Evolutionary conservation across 2,888 invertebrate genomes (phyloP), one percentile per base, ranked within the genome.

Genomic region (Tridacna gigas): DNA sequence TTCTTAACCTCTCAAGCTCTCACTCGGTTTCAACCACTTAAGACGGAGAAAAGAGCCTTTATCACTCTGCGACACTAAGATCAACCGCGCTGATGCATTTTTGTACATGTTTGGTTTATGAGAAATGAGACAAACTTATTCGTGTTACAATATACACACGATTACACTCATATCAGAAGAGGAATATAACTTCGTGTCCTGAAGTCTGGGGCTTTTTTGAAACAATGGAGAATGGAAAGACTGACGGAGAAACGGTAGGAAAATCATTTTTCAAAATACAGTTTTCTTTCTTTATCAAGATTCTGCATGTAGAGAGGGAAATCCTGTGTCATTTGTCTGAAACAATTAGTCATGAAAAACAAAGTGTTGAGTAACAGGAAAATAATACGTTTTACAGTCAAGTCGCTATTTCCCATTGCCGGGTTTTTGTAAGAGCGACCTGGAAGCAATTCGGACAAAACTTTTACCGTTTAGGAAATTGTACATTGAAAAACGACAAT

Each of bases 321-420:
- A 13, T 22, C 13, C 63, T 22, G 22, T 63, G 37, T 37, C 37
- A 37, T 37, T 69, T 51, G 71, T 51, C 71, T 51, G 4, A 26
- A 11, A 71, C 71, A 51, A 48, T 71, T 51, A 48, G 71, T 71
- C 51, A 26, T 51, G 22, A 51, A 51, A 25, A 48, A 22, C 22
- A 51, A 73, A 77, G 51, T 12, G 22, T 13, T 25, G 47, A 12
- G 71, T 25, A 51, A 83, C 76, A 83, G 83, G 83, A 83, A 83
- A 79, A 65, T 66, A 71, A 65, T 77, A 77, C 77, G 83, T 83
- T 83, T 83, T 83, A 69, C 28, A 25, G 63, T 77, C 60, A 85
- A 85, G 85, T 69, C 80, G 85, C 61, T 79, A 85, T 77, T 85
- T 85, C 85, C 85, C 85, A 65, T 74, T 61, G 74, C 74, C 74